phyloP scores from a whole-genome alignment of 2,888 invertebrate genomes.

The Plusia festucae region DNA sequence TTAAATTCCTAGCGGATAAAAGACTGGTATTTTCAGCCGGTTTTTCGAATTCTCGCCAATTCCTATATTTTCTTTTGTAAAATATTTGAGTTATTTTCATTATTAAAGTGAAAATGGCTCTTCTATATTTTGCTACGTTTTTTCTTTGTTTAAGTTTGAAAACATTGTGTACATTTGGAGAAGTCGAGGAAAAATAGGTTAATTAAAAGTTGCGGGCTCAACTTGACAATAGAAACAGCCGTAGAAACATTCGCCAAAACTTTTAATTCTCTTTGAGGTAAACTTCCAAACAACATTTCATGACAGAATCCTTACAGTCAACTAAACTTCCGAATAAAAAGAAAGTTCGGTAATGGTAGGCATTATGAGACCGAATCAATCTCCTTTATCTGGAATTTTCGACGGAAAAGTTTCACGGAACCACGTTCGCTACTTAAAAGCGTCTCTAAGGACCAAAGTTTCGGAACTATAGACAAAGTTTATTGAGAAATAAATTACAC shows the following conservation, averaged over 20 bases:
- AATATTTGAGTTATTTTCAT: neutral
- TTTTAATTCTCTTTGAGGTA: constrained; percentile 6
- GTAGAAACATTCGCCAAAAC: constrained; percentile 6
- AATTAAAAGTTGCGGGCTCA: too few species aligned
- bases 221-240: constrained; percentile 5
- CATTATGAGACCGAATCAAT: constrained; percentile 21
- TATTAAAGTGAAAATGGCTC: neutral
- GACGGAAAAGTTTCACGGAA: neutral
- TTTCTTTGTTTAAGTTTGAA: too few species aligned
- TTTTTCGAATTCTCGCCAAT: neutral
- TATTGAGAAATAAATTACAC: neutral
- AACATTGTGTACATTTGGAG: neutral
- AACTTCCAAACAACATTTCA: neutral
- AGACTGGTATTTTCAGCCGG: neutral
- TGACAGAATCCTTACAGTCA: constrained; percentile 9
- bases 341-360: constrained; percentile 16
- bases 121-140: neutral
- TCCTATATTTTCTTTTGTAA: neutral
- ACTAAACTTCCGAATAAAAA: constrained; percentile 4
- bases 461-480: neutral
- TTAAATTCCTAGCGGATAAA: neutral
- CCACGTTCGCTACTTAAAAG: neutral
- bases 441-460: constrained; percentile 16
- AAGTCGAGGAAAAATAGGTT: too few species aligned
- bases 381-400: neutral